Evolutionary conservation across 92 coral and sea anemone genomes (phyloP), one percentile per base, ranked within the genome.

Genomic region (Paramuricea clavata): DNA sequence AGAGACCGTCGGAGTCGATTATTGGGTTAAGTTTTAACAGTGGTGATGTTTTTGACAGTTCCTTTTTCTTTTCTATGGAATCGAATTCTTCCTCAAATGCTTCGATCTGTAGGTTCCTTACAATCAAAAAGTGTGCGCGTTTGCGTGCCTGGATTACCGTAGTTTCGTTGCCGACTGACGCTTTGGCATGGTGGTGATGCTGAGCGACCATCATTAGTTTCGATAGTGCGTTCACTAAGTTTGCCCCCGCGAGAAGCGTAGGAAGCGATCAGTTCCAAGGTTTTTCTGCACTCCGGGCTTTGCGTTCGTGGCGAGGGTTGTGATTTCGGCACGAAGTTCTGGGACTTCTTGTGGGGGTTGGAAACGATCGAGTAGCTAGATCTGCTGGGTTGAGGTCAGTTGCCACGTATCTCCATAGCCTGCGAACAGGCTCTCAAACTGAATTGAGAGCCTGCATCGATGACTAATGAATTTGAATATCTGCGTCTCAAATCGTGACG

Each of bases 311-410:
- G 77, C 59, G 3, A 60, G 43, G 21, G 68, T 72, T 9, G 65
- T 25, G 19, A 81, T 12, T 15, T 26, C 31, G n/a, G 42, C 49
- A 52, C 84, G 23, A 59, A 59, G 6, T 59, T n/a, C 50, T 54
- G 84, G 41, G 47, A 42, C 43, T 33, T 34, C 19, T 49, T 26
- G 3, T 78, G 83, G 0, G 28, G 70, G 32, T 57, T 82, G 71
- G 67, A 72, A 88, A 43, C 83, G 87, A 26, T 87, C 21, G 65
- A 2, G 89, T 85, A 15, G 92, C 92, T 26, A 85, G 49, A 54
- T 85, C 93, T 5, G 90, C 85, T 23, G 93, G 93, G 42, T 90
- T 90, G 33, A 61, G 83, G 67, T 86, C 72, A 15, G 90, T n/a
- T n/a, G n/a, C n/a, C n/a, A n/a, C n/a, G n/a, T n/a, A n/a, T n/a